Conservation (phyloP, 2,113 vertebrate genomes). For the Taurulus bubalis region DNA sequence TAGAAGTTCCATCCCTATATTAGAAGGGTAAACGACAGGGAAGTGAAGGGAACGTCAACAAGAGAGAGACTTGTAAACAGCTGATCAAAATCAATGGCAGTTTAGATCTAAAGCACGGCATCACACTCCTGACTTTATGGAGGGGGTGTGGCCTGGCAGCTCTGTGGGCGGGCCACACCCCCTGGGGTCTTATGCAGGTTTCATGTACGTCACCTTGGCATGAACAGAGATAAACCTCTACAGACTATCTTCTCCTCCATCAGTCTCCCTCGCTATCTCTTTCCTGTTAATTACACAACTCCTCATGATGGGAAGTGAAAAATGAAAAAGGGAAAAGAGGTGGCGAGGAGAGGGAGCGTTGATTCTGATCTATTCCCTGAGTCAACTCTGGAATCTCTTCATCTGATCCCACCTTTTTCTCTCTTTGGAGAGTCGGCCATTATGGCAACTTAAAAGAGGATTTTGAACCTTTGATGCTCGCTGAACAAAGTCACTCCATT, state of each 20-base stretch:
- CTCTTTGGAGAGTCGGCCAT: slow-evolving; percentile 48
- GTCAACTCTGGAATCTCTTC: slow-evolving; percentile 43
- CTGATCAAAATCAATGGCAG: too few species aligned
- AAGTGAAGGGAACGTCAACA: too few species aligned
- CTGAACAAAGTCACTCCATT: too few species aligned
- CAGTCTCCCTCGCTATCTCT: not conserved
- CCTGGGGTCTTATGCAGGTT: not conserved
- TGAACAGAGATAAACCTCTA: too few species aligned
- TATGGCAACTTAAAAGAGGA: slow-evolving; percentile 44
- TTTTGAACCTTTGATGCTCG: slow-evolving; percentile 57
- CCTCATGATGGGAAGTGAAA: slow-evolving; percentile 1
- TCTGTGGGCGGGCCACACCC: too few species aligned
- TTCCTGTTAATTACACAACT: slow-evolving; percentile 9
- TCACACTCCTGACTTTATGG: too few species aligned
- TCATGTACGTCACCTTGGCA: not conserved
- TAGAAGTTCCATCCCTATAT: too few species aligned
- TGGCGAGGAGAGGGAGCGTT: slow-evolving; percentile 16
- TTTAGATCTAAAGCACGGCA: too few species aligned
- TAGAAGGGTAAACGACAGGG: too few species aligned
- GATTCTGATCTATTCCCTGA: slow-evolving; percentile 51
- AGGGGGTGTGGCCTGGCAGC: too few species aligned
- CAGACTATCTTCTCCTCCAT: too few species aligned
- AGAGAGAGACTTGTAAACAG: too few species aligned
- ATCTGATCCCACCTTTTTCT: slow-evolving; percentile 41
- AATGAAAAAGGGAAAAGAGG: slow-evolving; percentile 28